phyloP scores from a whole-genome alignment of 2,888 invertebrate species.

The Idaea biselata region DNA sequence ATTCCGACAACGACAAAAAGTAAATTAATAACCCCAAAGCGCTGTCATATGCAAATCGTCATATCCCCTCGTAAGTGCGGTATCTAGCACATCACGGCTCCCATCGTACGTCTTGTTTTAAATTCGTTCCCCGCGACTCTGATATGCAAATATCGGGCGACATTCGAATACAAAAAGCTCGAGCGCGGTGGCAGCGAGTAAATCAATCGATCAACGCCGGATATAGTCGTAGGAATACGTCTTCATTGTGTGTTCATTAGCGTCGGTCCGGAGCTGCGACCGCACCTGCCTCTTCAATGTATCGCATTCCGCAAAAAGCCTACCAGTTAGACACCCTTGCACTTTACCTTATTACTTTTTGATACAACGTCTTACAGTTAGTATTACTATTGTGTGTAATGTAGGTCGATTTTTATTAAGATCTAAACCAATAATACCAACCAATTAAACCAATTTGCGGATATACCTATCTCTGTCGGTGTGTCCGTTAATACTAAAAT shows the following conservation, averaged over 20 bases:
- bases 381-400: background rate
- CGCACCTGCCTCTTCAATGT: slow-evolving; percentile 69
- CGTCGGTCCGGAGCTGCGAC: slow-evolving; percentile 47
- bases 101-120: slow-evolving; percentile 67
- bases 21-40: slow-evolving; percentile 52
- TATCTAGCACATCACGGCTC: slow-evolving; percentile 61
- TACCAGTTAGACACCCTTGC: slow-evolving; percentile 51
- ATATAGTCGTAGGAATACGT: slow-evolving; percentile 75
- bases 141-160: slow-evolving; percentile 76
- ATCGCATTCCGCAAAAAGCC: slow-evolving; percentile 65
- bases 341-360: slow-evolving; percentile 18
- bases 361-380: background rate
- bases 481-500: too few relatives aligned
- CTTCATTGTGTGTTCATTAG: slow-evolving; percentile 81
- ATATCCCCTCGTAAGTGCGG: slow-evolving; percentile 50
- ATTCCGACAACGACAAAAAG: slow-evolving; percentile 33
- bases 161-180: slow-evolving; percentile 80
- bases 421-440: too few relatives aligned
- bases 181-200: slow-evolving; percentile 79
- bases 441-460: too few relatives aligned
- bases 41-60: slow-evolving; percentile 65
- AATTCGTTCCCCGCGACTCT: slow-evolving; percentile 69
- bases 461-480: too few relatives aligned
- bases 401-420: background rate
- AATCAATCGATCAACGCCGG: slow-evolving; percentile 81